Evolutionary conservation across 1,140 invertebrate species (phyloP), one percentile per base, ranked within the genome.

Genomic region (Tetraneura akinire): DNA sequence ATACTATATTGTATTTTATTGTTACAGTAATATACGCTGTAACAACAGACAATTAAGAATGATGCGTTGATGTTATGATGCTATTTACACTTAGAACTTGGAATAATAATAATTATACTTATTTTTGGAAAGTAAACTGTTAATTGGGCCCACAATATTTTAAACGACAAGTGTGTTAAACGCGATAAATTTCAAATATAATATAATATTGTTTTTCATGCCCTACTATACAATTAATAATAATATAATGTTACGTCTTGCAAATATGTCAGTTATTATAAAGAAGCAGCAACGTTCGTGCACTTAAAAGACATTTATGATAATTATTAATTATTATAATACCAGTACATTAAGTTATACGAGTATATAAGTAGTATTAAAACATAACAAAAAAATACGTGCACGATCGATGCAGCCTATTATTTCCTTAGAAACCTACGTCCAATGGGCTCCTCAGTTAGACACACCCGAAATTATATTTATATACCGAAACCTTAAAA

Each of bases 391-490:
- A n/a, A n/a, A n/a, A n/a, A 37, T 37, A 37, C 32, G 8, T 8
- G 21, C 1, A 47, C 66, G n/a, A 68, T 23, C 32, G n/a, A 9
- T 66, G 21, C 37, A 13, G n/a, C 21, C 21, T 47, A 68, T 68
- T 13, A 68, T 68, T 68, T 47, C 13, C 0, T 26, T 47, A 0
- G 45, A 68, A 68, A 68, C 42, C 37, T 37, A 37, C 8, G 32
- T n/a, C n/a, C 66, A 16, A 42, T 16, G 42, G 66, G 42, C 23
- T 18, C 0, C 14, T 5, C 23, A 45, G 51, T 8, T 11, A 60
- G 64, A 49, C 68, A 71, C 68, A 51, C 68, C 68, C 16, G 23
- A 51, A 71, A 71, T 71, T 51, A 71, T 71, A 29, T 71, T 70
- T 49, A n/a, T 29, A 29, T 71, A 71, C 23, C 16, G 9, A 45